Evolutionary conservation across 2,888 invertebrate genomes (phyloP).

Genomic region (Colostygia pectinataria): DNA sequence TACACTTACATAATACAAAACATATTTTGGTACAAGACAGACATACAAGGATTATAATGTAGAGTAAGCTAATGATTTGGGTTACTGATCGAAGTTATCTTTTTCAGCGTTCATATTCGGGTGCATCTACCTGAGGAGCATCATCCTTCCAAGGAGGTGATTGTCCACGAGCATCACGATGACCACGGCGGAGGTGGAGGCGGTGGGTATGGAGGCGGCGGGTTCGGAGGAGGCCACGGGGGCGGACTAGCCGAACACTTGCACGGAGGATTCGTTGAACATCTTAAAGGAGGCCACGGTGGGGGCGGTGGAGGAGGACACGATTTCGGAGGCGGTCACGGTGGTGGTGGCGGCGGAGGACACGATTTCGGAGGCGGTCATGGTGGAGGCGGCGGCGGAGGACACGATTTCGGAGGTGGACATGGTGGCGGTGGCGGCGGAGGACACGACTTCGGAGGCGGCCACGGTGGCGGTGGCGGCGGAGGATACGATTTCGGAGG

Average conservation of each 20-base stretch:
- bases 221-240: constrained; percentile 44
- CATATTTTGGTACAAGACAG: no score
- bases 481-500: constrained; percentile 40
- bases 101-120: constrained; percentile 82
- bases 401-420: constrained; percentile 28
- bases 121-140: constrained; percentile 80
- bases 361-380: constrained; percentile 20
- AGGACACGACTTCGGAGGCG: constrained; percentile 30
- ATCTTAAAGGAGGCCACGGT: constrained; percentile 40
- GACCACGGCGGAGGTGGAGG: constrained; percentile 42
- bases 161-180: constrained; percentile 64
- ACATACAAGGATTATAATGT: constrained; percentile 27
- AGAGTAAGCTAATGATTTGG: not conserved
- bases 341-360: constrained; percentile 59
- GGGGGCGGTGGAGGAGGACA: constrained; percentile 55
- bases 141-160: constrained; percentile 72
- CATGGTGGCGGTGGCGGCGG: constrained; percentile 47
- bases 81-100: constrained; percentile 31
- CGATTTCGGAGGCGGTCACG: constrained; percentile 46
- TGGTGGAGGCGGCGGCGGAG: constrained; percentile 47
- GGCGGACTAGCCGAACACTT: constrained; percentile 53
- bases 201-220: constrained; percentile 43
- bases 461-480: constrained; percentile 34
- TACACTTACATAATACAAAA: no score
- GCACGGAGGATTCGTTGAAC: constrained; percentile 52